These are phyloP conservation scores for Lepidurus arcticus DNA, from an alignment of 1,140 invertebrate genomes.

Conservation along the genomic window DNA sequence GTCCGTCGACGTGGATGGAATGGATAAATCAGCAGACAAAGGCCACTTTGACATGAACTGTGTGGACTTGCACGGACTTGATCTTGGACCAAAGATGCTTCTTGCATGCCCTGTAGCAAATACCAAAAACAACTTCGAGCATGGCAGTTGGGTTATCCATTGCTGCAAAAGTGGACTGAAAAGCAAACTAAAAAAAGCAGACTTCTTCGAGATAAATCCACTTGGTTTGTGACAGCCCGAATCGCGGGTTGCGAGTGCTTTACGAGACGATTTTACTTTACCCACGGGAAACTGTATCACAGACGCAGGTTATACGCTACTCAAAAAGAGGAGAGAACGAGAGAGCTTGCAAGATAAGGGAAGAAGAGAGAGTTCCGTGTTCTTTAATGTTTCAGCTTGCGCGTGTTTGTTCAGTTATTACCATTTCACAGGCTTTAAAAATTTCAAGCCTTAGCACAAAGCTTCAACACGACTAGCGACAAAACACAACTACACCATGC, in stretches of 20 bases:
- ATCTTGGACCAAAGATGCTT: background rate
- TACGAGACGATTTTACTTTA: slow-evolving; percentile 2
- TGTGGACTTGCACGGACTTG: background rate
- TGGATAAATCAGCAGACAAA: slow-evolving; percentile 3
- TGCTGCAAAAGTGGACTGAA: background rate
- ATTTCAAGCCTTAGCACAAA: no score
- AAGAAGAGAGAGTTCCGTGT: background rate
- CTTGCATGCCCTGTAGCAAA: background rate
- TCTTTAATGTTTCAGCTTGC: background rate
- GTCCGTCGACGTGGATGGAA: background rate
- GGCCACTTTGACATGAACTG: slow-evolving; percentile 19
- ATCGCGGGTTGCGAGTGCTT: background rate
- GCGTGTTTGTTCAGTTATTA: background rate
- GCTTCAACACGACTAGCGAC: no score
- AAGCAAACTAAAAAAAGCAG: background rate
- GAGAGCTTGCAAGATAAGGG: no score
- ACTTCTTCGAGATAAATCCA: background rate
- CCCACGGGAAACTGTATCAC: background rate
- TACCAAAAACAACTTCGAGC: background rate
- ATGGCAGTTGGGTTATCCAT: background rate
- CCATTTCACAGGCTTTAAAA: background rate
- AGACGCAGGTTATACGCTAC: background rate
- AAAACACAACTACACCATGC: no score
- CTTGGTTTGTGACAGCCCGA: slow-evolving; percentile 12
- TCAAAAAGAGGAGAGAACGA: background rate